Base-by-base conservation (phyloP, 2,797 vertebrate genomes). In the Microtus obscurus region DNA sequence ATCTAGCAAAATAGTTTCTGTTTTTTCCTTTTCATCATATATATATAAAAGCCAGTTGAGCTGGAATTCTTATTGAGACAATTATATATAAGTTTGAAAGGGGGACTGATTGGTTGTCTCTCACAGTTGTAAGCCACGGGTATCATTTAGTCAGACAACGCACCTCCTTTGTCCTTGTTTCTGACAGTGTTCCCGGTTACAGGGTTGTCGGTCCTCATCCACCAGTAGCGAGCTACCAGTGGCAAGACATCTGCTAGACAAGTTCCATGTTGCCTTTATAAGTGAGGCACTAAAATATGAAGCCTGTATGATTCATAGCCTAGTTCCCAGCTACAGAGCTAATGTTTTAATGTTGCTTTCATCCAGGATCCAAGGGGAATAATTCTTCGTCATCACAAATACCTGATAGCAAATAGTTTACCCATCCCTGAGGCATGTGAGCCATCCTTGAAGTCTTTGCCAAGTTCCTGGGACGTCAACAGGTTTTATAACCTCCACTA, bases 341-440 rank as follows among this genome's bases (percentile, higher is more conserved):
- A 80, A 96, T 88, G 65, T 89, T 91, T 93, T 81, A 95, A 95
- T 92, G 90, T 90, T 37, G 95, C 88, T 93, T 97, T 96, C 63
- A 97, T 94, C 81, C 65, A 56, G 65, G 59, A 93, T 97, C 93
- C 76, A 95, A 93, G 96, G 91, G 14, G 48, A 95, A 91, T 90
- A 71, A 89, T 94, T 93, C 40, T 48, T 93, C 95, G 91, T 80
- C 93, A 96, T 94, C 69, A 94, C 90, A 93, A 95, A 93, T 78
- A 92, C 65, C 89, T 76, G 59, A 74, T 63, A 93, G 79, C 34
- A 37, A 89, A 69, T 85, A 90, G 63, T 93, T 92, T 93, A 81
- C 11, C 43, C n/a, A 37, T 89, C 76, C 93, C 81, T 69, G 51
- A 79, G 94, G 37, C 92, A 45, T 1, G 31, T 91, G 85, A 94